Percentiles rank a stretch among this genome's conserved stretches.
Evolutionary conservation across 2,888 invertebrate genomes (phyloP).

Genomic region (Dasysyrphus tricinctus): DNA sequence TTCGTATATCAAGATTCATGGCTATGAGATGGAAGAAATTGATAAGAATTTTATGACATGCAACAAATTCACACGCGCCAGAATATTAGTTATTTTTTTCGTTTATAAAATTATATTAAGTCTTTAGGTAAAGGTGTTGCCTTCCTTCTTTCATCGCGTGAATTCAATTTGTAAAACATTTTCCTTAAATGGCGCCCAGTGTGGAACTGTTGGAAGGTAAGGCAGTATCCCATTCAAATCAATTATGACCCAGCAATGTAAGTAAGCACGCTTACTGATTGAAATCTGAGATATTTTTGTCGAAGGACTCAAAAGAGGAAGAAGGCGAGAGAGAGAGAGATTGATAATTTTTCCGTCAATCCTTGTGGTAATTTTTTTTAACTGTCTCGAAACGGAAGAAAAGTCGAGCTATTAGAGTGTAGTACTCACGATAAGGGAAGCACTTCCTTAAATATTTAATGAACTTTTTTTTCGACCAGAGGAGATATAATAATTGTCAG

Average conservation of each 20-base stretch:
- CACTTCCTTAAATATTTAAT: constrained; percentile 64
- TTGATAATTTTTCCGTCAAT: constrained; percentile 30
- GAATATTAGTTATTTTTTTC: not conserved
- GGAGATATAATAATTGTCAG: constrained; percentile 68
- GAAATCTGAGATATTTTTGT: constrained; percentile 55
- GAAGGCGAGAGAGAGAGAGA: not conserved
- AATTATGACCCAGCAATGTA: constrained; percentile 60
- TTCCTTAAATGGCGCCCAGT: constrained; percentile 68
- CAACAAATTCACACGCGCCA: constrained; percentile 59
- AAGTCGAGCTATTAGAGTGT: constrained; percentile 54
- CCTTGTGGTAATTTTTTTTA: constrained; percentile 38
- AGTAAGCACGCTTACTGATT: constrained; percentile 68
- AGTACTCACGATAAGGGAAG: constrained; percentile 58
- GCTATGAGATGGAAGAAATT: not conserved
- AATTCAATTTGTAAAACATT: constrained; percentile 81
- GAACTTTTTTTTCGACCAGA: constrained; percentile 59
- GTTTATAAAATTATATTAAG: not conserved
- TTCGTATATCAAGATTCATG: constrained; percentile 7
- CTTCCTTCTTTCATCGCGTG: constrained; percentile 79
- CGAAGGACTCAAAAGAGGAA: not conserved
- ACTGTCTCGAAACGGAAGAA: constrained; percentile 47
- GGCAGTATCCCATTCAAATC: constrained; percentile 48
- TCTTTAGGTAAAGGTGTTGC: constrained; percentile 40
- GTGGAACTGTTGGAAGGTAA: not conserved
- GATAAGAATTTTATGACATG: constrained; percentile 9